phyloP scores from a whole-genome alignment of 2,113 vertebrate genomes.

The Cinclus cinclus region DNA sequence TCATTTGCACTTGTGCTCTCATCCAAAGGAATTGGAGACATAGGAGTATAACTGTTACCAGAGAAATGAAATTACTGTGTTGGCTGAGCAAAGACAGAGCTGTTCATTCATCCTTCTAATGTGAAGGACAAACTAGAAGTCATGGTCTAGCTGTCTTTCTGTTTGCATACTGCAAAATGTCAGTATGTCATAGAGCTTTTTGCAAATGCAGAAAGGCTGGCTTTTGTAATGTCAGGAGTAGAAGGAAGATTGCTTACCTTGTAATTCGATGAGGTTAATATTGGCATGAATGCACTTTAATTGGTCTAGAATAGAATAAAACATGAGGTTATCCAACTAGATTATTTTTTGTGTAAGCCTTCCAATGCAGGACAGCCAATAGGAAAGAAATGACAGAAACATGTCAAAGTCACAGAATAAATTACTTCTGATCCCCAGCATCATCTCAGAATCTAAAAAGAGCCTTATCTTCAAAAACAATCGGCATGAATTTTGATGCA shows the following conservation, averaged over 20 bases:
- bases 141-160: conserved; percentile 31
- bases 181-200: background rate
- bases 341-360: background rate
- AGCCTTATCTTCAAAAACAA: conserved; percentile 6
- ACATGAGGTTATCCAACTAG: background rate
- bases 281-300: conserved; percentile 35
- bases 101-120: conserved; percentile 22
- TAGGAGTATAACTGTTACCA: background rate
- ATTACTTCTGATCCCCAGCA: conserved; percentile 29
- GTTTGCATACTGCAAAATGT: background rate
- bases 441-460: background rate
- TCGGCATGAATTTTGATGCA: background rate
- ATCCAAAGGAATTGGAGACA: background rate
- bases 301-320: conserved; percentile 28
- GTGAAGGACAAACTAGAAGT: conserved; percentile 49
- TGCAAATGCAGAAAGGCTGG: conserved; percentile 5
- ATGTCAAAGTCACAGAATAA: conserved; percentile 1
- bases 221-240: background rate
- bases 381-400: background rate
- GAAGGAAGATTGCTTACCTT: conserved; percentile 51
- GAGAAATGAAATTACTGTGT: conserved; percentile 17
- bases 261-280: conserved; percentile 50
- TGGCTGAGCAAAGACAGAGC: conserved; percentile 34
- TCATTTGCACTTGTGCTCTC: conserved; percentile 6
- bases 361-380: background rate